Base-by-base conservation (phyloP, 2,888 invertebrate species). In the Dryococelus australis region DNA sequence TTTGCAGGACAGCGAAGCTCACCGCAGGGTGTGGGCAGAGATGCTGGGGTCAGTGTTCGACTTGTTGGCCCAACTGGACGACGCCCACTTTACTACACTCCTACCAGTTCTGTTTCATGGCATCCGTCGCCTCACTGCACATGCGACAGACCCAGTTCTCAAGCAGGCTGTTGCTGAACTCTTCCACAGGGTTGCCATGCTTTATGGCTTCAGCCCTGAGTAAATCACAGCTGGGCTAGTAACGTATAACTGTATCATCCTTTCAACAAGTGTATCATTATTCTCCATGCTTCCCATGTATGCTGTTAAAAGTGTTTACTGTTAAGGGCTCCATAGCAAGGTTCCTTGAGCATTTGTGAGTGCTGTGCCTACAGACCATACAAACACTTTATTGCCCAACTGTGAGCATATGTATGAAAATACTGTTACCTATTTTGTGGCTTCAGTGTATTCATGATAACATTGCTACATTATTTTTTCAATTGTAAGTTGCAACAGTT, bases 1-100 rank as follows among this genome's bases (percentile, higher is more conserved):
- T 5, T 86, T 92, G 90, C 93, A 96, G 96, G 97, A 98, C 92
- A 96, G 96, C 87, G 98, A 98, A 91, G 97, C 97, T 27, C 97
- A 96, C 91, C 94, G 97, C 88, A 95, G 95, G 87, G 97, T 98
- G 28, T 95, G 97, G 93, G 96, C 97, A 47, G 97, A 98, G 92
- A 95, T 97, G 90, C 94, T 98, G 90, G 96, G 96, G 91, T 97
- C 97, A 35, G 96, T 97, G 89, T 95, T 98, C 91, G 97, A 98
- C 91, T 93, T 98, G 90, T 89, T 91, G 53, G 90, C 91, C 80
- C 93, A 93, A 88, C 91, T 93, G 88, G 91, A 92, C 53, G 94
- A 95, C 90, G 91, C 92, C 26, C 92, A 93, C 89, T 93, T 94
- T 91, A 92, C 93, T 78, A 93, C 94, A 35, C 92, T 95, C 85